phyloP scores from a whole-genome alignment of 2,888 invertebrate genomes.

The Drosophila anceps region DNA sequence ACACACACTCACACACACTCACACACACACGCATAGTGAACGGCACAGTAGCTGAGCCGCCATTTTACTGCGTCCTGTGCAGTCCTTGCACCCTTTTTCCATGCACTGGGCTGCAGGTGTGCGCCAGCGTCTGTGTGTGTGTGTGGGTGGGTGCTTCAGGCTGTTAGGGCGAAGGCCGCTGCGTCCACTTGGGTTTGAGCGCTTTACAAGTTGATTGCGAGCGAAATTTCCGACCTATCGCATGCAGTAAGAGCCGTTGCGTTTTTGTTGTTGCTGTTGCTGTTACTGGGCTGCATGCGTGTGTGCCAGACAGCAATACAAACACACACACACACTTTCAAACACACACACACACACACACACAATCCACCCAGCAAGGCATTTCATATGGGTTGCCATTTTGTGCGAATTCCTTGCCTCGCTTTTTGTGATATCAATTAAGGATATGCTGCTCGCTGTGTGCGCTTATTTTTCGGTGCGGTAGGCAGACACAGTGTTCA shows the following conservation, averaged over 20 bases:
- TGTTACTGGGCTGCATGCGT: conserved; percentile 56
- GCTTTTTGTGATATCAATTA: conserved; percentile 83
- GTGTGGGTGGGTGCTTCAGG: background rate
- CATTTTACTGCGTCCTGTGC: conserved; percentile 74
- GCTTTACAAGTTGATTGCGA: conserved; percentile 66
- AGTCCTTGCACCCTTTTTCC: conserved; percentile 55
- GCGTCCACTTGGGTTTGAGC: conserved; percentile 46
- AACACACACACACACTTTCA: conserved; percentile 21
- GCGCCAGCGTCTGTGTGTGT: conserved; percentile 10
- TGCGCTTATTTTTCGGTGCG: conserved; percentile 57
- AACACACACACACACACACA: conserved; percentile 3
- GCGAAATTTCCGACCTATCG: conserved; percentile 78
- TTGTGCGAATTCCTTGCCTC: conserved; percentile 74
- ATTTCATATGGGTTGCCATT: conserved; percentile 60
- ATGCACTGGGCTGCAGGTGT: conserved; percentile 58
- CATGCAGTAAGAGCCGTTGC: conserved; percentile 75
- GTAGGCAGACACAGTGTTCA: conserved; percentile 35
- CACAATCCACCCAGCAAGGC: conserved; percentile 20
- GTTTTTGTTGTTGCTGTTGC: conserved; percentile 50
- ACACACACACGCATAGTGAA: conserved; percentile 17
- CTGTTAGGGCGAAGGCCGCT: conserved; percentile 21
- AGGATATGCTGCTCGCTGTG: conserved; percentile 77
- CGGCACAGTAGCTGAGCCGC: conserved; percentile 59
- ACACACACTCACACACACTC: conserved; percentile 15
- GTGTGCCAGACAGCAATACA: conserved; percentile 48